phyloP scores from a whole-genome alignment of 2,888 invertebrate species.

The Mythimna vitellina region DNA sequence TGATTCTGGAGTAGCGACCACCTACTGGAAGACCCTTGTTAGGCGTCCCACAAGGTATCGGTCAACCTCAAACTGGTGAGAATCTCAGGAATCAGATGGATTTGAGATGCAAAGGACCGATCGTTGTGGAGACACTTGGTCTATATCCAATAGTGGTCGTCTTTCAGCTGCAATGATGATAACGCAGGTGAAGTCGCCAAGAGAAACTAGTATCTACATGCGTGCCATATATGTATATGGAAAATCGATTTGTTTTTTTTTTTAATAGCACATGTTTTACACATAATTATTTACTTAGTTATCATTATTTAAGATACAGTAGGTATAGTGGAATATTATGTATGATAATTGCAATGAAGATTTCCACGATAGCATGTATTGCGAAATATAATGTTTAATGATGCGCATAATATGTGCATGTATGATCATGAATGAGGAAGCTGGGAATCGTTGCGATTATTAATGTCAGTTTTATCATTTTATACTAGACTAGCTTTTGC shows the following conservation, averaged over 20 bases:
- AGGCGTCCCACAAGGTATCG: too few relatives aligned
- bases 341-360: conserved; percentile 33
- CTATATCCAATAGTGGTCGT: too few relatives aligned
- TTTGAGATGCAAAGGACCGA: too few relatives aligned
- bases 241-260: conserved; percentile 19
- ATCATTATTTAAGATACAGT: not conserved
- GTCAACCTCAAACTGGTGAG: too few relatives aligned
- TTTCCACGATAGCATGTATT: conserved; percentile 26
- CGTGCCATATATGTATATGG: not conserved
- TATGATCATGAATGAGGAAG: not conserved
- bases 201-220: not conserved
- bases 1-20: too few relatives aligned
- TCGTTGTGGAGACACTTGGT: too few relatives aligned
- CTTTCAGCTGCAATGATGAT: too few relatives aligned
- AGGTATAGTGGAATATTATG: conserved; percentile 21
- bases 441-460: conserved; percentile 2
- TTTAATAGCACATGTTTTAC: conserved; percentile 25
- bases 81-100: too few relatives aligned
- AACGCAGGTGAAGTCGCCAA: too few relatives aligned
- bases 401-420: not conserved
- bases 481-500: not conserved
- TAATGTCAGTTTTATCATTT: conserved; percentile 4
- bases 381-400: conserved; percentile 13
- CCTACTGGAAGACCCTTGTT: too few relatives aligned
- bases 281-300: conserved; percentile 26